Conservation (phyloP, 1,140 invertebrate genomes). For the Ceratoteleas bidentatus region DNA sequence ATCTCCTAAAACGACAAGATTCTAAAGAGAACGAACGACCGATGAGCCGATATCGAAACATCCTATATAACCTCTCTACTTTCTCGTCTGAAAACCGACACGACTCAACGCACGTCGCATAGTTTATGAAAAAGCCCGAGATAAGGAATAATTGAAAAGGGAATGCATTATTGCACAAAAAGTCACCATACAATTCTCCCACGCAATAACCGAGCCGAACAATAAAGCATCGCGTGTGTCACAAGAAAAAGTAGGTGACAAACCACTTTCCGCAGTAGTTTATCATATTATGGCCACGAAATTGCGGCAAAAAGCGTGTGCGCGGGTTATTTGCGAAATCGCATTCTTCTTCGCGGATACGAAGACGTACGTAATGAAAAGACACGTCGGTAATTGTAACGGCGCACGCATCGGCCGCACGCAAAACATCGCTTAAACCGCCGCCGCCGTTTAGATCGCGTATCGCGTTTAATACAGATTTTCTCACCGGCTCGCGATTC, state of each 20-base stretch:
- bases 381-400: constrained; percentile 53
- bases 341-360: constrained; percentile 37
- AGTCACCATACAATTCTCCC: constrained; percentile 6
- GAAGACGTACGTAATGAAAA: constrained; percentile 56
- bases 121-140: too few relatives aligned
- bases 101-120: too few relatives aligned
- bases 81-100: too few relatives aligned
- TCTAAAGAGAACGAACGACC: too few relatives aligned
- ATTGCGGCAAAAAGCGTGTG: constrained; percentile 32
- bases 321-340: constrained; percentile 45
- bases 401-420: constrained; percentile 33
- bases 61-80: too few relatives aligned
- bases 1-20: too few relatives aligned
- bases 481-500: too few relatives aligned
- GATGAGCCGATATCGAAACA: too few relatives aligned
- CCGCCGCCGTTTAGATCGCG: too few relatives aligned
- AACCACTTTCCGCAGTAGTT: constrained; percentile 48
- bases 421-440: too few relatives aligned
- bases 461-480: too few relatives aligned
- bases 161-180: constrained; percentile 4
- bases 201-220: constrained; percentile 11
- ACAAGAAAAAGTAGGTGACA: constrained; percentile 47
- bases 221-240: constrained; percentile 34
- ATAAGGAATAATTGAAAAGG: not conserved
- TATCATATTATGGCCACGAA: constrained; percentile 49